Evolutionary conservation across 2,113 vertebrate species (phyloP), one percentile per base, ranked within the genome.

Genomic region (Fregata magnificens): DNA sequence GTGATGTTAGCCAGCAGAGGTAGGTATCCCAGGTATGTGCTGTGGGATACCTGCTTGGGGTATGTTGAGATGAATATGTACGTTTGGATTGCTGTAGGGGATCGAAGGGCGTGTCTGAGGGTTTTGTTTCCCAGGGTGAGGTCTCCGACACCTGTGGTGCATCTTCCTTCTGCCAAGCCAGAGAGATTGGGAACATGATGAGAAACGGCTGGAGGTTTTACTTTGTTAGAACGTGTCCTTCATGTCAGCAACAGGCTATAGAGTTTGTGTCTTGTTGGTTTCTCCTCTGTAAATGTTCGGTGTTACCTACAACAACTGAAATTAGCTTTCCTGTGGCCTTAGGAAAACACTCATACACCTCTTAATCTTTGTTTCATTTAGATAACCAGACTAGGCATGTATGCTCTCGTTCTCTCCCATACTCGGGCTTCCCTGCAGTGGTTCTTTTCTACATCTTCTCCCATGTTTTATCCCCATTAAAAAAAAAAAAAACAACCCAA

Each of bases 71-170:
- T 96, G 87, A 94, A 94, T 93, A 95, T 85, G 87, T 80, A 90
- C 19, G 6, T 93, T 94, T 76, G 62, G 95, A 97, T 97, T 58
- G 96, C 96, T 97, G 87, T 18, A 97, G 96, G 96, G 96, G 92
- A 95, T 96, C 13, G 1, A 80, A 96, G 90, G 96, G 96, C 4
- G 96, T 92, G 95, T 96, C 93, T 96, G 96, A 97, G 93, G 96
- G 87, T 96, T 97, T 96, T 96, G 90, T 97, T 97, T 97, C 96
- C 96, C 96, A 97, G 96, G 95, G 87, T 95, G 92, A 97, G 88
- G 92, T 96, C 96, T 96, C 94, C 14, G 24, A 66, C 96, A 96
- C 90, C 95, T 96, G 96, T 65, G 95, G 88, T 88, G 74, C 70
- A 92, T 95, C 87, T 94, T 95, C 67, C 42, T n/a, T 70, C 82